Evolutionary conservation across 2,888 invertebrate species (phyloP), one percentile per base, ranked within the genome.

Genomic region (Drosophila subsilvestris): DNA sequence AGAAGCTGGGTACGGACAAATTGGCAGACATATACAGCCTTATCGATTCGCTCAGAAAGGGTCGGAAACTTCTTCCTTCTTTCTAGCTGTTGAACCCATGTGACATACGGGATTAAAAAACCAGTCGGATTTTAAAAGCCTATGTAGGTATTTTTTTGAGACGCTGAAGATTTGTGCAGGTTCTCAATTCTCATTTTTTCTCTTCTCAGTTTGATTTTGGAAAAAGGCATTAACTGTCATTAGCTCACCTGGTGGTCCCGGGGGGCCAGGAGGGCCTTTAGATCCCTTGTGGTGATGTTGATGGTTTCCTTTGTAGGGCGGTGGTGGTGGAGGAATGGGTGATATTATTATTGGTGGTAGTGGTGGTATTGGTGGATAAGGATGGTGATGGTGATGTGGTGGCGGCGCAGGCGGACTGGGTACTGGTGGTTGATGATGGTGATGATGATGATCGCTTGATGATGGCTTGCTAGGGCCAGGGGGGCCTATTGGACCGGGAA

Each of bases 221-320:
- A 37, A 12, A 32, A 4, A 3, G 14, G 6, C 1, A 6, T 6
- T 37, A n/a, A n/a, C n/a, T n/a, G n/a, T 37, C 6, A 7, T 6
- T 37, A 37, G 9, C 63, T 54, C 48, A 66, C 66, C 66, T 5
- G 66, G 66, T 14, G 66, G 66, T 0, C 66, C 66, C 1, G 66
- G 66, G 0, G 66, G 66, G 1, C 66, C 66, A 1, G 66, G 66
- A 0, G 43, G 1, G n/a, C 65, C 65, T 32, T 54, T 48, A 12
- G 63, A 54, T 27, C 65, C 65, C 14, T 66, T 63, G 63, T 60
- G 59, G n/a, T 61, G 53, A 17, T 65, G 65, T n/a, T 65, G 62
- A 22, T 65, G 54, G 4, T 29, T 32, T 17, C 61, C 63, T 5
- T 62, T 62, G 32, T 66, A 43, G 1, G 54, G 20, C 2, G 66